Percentiles rank a stretch among this genome's conserved stretches.
Evolutionary conservation across 2,797 vertebrate genomes (phyloP).

Genomic region (Halcyon leucocephala): DNA sequence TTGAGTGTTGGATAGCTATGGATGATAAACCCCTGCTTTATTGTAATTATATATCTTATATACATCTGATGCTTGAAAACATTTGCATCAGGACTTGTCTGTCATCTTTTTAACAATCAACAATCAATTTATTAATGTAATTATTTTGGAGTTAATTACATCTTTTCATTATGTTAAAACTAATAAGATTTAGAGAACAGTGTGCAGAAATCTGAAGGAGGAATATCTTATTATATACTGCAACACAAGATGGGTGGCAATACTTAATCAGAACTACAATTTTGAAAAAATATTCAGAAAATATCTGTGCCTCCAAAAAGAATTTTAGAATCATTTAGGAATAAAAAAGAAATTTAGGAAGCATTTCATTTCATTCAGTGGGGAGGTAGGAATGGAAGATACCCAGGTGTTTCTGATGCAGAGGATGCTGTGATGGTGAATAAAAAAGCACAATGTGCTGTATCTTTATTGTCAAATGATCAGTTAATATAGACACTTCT

Average conservation of each 20-base stretch:
- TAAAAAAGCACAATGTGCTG: background rate
- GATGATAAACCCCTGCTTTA: background rate
- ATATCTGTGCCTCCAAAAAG: background rate
- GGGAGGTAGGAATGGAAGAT: background rate
- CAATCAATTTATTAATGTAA: background rate
- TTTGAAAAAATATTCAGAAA: background rate
- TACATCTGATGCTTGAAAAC: background rate
- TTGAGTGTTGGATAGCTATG: background rate
- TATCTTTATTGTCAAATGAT: background rate
- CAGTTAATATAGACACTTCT: background rate
- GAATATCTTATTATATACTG: background rate
- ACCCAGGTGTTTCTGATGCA: background rate
- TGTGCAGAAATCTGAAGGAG: background rate
- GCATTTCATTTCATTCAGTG: background rate
- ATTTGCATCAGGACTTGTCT: background rate
- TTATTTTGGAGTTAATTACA: background rate
- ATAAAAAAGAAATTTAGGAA: background rate
- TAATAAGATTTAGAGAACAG: background rate
- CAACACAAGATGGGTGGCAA: background rate
- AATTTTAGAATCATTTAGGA: background rate
- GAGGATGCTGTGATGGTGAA: background rate
- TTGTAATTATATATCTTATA: background rate
- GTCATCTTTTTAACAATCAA: background rate
- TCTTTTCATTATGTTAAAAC: background rate
- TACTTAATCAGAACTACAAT: background rate